phyloP scores from a whole-genome alignment of 2,113 vertebrate species.

The Ondatra zibethicus region DNA sequence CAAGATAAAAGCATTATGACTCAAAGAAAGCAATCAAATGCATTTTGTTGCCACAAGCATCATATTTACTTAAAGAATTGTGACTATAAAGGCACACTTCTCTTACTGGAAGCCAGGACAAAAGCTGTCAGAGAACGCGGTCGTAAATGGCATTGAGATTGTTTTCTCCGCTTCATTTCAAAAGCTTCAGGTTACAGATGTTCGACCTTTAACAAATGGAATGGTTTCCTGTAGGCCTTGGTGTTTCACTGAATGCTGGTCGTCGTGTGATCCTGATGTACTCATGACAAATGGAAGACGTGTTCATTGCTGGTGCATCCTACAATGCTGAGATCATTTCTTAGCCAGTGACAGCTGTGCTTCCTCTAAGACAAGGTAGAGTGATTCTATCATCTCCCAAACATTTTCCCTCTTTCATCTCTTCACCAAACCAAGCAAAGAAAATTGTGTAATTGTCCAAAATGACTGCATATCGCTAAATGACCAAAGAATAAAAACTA shows the following conservation, averaged over 20 bases:
- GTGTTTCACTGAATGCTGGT: constrained; percentile 85
- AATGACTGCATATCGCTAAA: constrained; percentile 12
- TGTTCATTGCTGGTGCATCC: constrained; percentile 84
- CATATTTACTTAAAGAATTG: constrained; percentile 86
- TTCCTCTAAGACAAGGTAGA: constrained; percentile 86
- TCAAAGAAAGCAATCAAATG: constrained; percentile 83
- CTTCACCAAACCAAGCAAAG: constrained; percentile 58
- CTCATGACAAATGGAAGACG: constrained; percentile 88
- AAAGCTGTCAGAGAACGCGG: constrained; percentile 83
- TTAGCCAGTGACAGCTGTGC: constrained; percentile 86
- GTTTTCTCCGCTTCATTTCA: constrained; percentile 87
- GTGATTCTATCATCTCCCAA: constrained; percentile 59
- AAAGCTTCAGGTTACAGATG: constrained; percentile 85
- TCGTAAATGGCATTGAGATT: constrained; percentile 87
- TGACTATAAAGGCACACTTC: constrained; percentile 84
- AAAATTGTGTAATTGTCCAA: constrained; percentile 71
- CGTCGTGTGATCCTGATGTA: constrained; percentile 87
- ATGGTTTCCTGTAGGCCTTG: constrained; percentile 86
- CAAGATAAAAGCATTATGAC: constrained; percentile 84
- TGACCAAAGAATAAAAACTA: constrained; percentile 62
- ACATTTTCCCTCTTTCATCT: constrained; percentile 52
- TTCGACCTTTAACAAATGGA: constrained; percentile 88
- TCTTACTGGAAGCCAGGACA: constrained; percentile 84
- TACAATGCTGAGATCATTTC: constrained; percentile 86
- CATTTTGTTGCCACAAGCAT: constrained; percentile 82